Evolutionary conservation across 2,113 vertebrate genomes (phyloP), one percentile per base, ranked within the genome.

Genomic region (Oreocharis arfaki): DNA sequence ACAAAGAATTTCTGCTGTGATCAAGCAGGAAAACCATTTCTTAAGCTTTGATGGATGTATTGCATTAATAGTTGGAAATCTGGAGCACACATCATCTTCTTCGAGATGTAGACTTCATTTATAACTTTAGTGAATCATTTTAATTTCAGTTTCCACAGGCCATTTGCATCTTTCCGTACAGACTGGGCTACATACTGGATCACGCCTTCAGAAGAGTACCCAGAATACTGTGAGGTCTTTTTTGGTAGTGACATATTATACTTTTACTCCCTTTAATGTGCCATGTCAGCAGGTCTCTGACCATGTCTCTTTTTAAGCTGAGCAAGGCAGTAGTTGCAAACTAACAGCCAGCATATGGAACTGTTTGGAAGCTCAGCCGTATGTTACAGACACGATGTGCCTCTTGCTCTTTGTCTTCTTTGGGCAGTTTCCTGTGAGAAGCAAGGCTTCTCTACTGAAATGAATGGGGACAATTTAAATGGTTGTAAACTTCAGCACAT

Each of bases 391-490:
- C 49, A 26, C 5, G 44, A 22, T 3, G 2, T 37, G 7, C 24
- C 24, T 74, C 63, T 80, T 68, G 55, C 21, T 77, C 26, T 67
- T 61, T 63, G n/a, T 73, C 68, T 70, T 37, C 18, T 19, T 42
- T 15, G 11, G 52, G 12, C 3, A 33, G 10, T 28, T 74, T 70
- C 13, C 26, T 21, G 33, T 18, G 47, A 81, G 64, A 35, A n/a
- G 5, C 1, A 17, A 78, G 35, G 33, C 11, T 16, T 24, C 15
- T 27, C 12, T 30, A 0, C 11, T 23, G 24, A 65, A 84, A 44
- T 27, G 44, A 21, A 4, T 18, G 11, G 3, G 2, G 13, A 74
- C 12, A 6, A 33, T 55, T 47, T 10, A 11, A 30, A 13, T 0
- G 5, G 28, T 22, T 64, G 37, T 57, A 46, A 65, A 83, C 28